Evolutionary conservation across 2,113 vertebrate species (phyloP).

Genomic region (Myiagra hebetior): DNA sequence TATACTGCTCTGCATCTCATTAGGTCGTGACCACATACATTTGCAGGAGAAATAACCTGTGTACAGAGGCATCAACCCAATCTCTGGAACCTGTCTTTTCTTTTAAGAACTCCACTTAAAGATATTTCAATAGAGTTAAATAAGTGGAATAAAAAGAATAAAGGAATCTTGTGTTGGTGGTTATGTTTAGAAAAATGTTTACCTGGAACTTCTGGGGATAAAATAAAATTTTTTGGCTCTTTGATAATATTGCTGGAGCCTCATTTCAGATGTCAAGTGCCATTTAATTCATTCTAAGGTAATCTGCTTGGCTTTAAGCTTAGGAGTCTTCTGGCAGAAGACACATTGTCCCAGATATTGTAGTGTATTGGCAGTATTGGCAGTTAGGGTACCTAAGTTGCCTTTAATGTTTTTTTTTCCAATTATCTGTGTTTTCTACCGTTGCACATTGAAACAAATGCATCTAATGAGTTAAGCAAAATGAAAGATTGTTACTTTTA

Average conservation of each 20-base stretch:
- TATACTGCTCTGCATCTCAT: not conserved
- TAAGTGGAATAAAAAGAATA: not conserved
- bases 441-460: not conserved
- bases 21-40: not conserved
- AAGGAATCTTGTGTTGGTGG: not conserved
- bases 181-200: not conserved
- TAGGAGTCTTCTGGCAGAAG: not conserved
- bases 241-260: not conserved
- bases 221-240: not conserved
- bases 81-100: not conserved
- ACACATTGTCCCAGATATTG: not conserved
- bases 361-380: not conserved
- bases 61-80: not conserved
- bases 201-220: not conserved
- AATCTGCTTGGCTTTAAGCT: not conserved
- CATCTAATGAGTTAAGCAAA: not conserved
- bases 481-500: not conserved
- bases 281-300: not conserved
- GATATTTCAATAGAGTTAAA: rapidly evolving
- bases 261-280: not conserved
- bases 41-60: not conserved
- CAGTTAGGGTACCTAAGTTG: not conserved
- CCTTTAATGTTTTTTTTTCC: not conserved
- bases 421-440: not conserved
- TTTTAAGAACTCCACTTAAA: not conserved